phyloP scores from a whole-genome alignment of 2,797 vertebrate genomes.

The Gastrophryne carolinensis region DNA sequence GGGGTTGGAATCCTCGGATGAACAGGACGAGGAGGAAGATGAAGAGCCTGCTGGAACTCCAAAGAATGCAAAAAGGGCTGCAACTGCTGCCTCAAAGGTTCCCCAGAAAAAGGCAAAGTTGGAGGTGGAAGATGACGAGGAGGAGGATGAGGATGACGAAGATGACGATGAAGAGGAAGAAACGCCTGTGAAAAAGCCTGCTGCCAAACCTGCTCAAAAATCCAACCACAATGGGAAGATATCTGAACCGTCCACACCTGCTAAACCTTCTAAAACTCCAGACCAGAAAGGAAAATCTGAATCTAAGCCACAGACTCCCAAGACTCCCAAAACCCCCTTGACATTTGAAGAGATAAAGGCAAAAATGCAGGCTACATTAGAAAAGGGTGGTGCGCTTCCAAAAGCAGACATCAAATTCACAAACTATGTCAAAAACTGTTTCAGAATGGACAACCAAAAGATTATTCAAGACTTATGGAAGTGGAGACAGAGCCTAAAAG shows the following conservation, averaged over 20 bases:
- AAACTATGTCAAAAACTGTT: conserved; percentile 88
- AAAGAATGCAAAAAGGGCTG: conserved; percentile 69
- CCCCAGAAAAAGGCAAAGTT: conserved; percentile 92
- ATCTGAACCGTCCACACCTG: conserved; percentile 73
- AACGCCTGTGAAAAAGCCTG: conserved; percentile 82
- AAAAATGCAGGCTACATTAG: conserved; percentile 80
- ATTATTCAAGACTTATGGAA: conserved; percentile 90
- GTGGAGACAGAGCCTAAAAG: conserved; percentile 86
- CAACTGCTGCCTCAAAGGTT: conserved; percentile 65
- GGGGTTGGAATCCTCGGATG: conserved; percentile 78
- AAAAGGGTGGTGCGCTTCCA: conserved; percentile 88
- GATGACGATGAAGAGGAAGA: too few relatives aligned
- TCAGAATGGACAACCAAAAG: conserved; percentile 82
- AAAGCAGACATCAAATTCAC: conserved; percentile 87
- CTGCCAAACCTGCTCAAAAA: conserved; percentile 70
- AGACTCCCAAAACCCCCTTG: conserved; percentile 72
- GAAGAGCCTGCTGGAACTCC: conserved; percentile 61
- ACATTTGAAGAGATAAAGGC: conserved; percentile 82
- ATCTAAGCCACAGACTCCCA: conserved; percentile 66
- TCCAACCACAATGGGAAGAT: conserved; percentile 92
- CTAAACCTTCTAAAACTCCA: conserved; percentile 69
- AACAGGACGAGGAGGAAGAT: conserved; percentile 74
- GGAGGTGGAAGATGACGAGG: conserved; percentile 71
- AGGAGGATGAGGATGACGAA: conserved; percentile 76
- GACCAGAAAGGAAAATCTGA: conserved; percentile 71